Conservation (phyloP, 2,888 invertebrate species). For the Drosophila mimica region DNA sequence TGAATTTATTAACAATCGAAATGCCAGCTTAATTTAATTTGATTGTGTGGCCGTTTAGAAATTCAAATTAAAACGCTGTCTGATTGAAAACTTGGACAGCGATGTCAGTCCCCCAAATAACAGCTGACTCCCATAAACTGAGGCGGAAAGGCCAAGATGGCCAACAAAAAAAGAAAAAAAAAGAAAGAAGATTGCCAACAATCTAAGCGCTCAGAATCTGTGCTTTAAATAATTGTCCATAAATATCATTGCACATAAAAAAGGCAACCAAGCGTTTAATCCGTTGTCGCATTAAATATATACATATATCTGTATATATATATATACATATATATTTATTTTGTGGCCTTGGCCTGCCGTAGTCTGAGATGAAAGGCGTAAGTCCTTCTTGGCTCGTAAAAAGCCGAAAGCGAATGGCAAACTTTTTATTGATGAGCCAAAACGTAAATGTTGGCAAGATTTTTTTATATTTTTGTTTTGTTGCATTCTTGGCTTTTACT, state of each 20-base stretch:
- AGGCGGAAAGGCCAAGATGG: neutral
- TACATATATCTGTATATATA: conserved; percentile 19
- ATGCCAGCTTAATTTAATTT: conserved; percentile 77
- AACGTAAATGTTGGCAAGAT: conserved; percentile 21
- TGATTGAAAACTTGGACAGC: conserved; percentile 21
- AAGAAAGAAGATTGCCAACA: neutral
- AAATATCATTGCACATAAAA: conserved; percentile 65
- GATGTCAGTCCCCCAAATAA: conserved; percentile 1
- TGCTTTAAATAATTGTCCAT: conserved; percentile 71
- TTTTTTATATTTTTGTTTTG: conserved; percentile 4
- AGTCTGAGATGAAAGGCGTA: conserved; percentile 32
- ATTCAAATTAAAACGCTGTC: conserved; percentile 18
- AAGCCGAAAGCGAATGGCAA: conserved; percentile 42
- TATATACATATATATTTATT: neutral
- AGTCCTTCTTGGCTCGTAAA: conserved; percentile 69
- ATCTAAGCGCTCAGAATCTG: neutral
- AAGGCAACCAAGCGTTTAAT: conserved; percentile 71
- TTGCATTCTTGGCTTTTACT: conserved; percentile 15
- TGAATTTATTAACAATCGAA: conserved; percentile 80
- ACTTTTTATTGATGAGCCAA: conserved; percentile 71
- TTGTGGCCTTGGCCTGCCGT: conserved; percentile 12
- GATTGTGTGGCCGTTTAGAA: conserved; percentile 34
- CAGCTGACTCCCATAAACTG: conserved; percentile 12
- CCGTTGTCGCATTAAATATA: conserved; percentile 59
- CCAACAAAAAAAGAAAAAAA: conserved; percentile 28